Evolutionary conservation across 2,113 vertebrate genomes (phyloP).

Genomic region (Myotis davidii): DNA sequence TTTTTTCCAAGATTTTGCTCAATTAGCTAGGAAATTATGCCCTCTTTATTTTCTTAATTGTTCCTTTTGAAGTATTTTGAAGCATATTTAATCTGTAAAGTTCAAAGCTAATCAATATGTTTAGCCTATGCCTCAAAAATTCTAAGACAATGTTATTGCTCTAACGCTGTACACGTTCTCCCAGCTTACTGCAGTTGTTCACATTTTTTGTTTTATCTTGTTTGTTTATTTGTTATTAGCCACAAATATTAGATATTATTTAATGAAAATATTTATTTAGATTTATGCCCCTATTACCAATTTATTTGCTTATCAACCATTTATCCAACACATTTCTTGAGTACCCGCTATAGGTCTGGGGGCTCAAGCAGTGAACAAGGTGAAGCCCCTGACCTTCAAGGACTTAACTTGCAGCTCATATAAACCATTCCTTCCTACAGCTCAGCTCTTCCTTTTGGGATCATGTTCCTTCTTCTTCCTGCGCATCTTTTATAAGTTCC

Average conservation of each 20-base stretch:
- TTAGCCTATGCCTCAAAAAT: not conserved
- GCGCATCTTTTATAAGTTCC: not conserved
- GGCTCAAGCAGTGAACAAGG: not conserved
- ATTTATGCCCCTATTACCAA: not conserved
- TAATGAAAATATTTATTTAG: not conserved
- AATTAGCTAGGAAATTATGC: not conserved
- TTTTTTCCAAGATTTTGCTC: not conserved
- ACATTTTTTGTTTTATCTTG: not conserved
- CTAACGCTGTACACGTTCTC: not conserved
- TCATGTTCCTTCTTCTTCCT: not conserved
- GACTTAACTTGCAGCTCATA: not conserved
- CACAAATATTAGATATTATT: not conserved
- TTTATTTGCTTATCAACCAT: not conserved
- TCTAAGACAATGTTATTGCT: not conserved
- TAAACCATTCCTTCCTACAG: not conserved
- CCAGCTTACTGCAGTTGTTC: not conserved
- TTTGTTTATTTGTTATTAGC: not conserved
- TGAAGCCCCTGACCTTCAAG: not conserved
- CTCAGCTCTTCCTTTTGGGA: not conserved
- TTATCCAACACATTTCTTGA: not conserved
- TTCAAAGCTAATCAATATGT: not conserved
- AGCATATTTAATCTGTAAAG: not conserved
- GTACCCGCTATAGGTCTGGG: not conserved
- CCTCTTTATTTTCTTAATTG: not conserved
- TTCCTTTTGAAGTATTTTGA: slow-evolving; percentile 28